phyloP scores from a whole-genome alignment of 2,797 vertebrate species.

The Remorina albescens region DNA sequence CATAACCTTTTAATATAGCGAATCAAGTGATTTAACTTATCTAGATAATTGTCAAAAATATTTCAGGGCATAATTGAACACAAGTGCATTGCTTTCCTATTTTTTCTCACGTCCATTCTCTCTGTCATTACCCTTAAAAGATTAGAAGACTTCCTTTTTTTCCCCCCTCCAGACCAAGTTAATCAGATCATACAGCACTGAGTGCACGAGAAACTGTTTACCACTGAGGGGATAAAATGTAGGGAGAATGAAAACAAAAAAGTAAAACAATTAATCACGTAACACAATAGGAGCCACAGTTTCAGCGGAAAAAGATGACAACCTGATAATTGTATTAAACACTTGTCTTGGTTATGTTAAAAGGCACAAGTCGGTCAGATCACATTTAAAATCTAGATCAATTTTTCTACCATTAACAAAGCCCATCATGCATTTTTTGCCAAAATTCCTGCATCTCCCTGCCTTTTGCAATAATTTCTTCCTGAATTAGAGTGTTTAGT shows the following conservation, averaged over 20 bases:
- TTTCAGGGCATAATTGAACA: conserved; percentile 64
- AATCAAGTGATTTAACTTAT: conserved; percentile 63
- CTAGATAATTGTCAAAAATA: conserved; percentile 65
- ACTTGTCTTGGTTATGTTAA: conserved; percentile 88
- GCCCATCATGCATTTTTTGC: conserved; percentile 74
- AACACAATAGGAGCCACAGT: conserved; percentile 86
- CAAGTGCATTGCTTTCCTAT: conserved; percentile 48
- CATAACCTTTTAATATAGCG: conserved; percentile 71
- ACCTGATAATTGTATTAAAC: conserved; percentile 86
- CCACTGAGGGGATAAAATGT: conserved; percentile 76
- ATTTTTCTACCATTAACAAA: conserved; percentile 78
- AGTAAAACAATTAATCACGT: conserved; percentile 57
- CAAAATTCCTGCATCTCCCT: conserved; percentile 64
- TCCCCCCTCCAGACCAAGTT: conserved; percentile 50
- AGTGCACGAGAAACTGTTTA: conserved; percentile 65
- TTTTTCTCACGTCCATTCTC: conserved; percentile 16
- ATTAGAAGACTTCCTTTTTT: conserved; percentile 58
- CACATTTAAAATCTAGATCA: conserved; percentile 79
- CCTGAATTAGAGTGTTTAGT: conserved; percentile 78
- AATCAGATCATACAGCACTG: conserved; percentile 72
- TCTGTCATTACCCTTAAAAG: conserved; percentile 37
- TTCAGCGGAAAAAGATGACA: conserved; percentile 84
- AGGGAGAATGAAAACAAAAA: conserved; percentile 42
- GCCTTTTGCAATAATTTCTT: conserved; percentile 72
- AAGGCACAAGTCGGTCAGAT: conserved; percentile 96